A percentile compares a stretch with the other conserved stretches of the same genome.
phyloP scores from a whole-genome alignment of 1,140 invertebrate genomes.

The Matsumurasca onukii region DNA sequence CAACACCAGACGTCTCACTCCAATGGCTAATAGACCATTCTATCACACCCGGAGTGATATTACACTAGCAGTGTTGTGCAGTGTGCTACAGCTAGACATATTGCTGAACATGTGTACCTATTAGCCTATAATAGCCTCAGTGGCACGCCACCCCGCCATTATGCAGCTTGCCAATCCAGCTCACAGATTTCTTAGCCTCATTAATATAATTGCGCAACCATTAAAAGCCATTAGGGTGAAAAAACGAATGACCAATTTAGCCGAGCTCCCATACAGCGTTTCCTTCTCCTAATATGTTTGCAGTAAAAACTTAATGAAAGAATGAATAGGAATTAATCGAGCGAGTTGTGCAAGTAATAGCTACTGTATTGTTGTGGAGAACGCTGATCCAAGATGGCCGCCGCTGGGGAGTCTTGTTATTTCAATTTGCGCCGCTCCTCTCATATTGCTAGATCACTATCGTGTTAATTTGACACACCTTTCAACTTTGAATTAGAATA shows the following conservation, averaged over 20 bases:
- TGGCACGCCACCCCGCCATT: neutral
- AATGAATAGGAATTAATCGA: constrained; percentile 22
- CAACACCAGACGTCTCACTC: no score
- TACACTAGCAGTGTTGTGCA: no score
- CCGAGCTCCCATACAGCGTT: neutral
- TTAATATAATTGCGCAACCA: constrained; percentile 26
- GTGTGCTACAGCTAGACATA: no score
- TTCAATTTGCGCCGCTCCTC: no score
- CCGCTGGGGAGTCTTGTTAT: no score
- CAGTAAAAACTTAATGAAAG: constrained; percentile 24
- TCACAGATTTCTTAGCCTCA: constrained; percentile 17
- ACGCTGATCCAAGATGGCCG: no score
- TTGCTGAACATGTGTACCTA: constrained; percentile 27
- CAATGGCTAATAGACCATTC: no score
- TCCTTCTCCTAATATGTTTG: constrained; percentile 17
- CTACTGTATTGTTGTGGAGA: no score
- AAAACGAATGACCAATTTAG: constrained; percentile 24
- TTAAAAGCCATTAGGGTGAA: constrained; percentile 23
- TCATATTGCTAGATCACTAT: no score
- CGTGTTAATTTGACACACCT: no score
- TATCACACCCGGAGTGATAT: no score
- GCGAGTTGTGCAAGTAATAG: neutral
- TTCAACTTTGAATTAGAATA: no score
- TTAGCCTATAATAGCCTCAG: constrained; percentile 16
- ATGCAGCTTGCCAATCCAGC: neutral